Evolutionary conservation across 2,113 vertebrate genomes (phyloP).

Genomic region (Ramphastos sulfuratus): DNA sequence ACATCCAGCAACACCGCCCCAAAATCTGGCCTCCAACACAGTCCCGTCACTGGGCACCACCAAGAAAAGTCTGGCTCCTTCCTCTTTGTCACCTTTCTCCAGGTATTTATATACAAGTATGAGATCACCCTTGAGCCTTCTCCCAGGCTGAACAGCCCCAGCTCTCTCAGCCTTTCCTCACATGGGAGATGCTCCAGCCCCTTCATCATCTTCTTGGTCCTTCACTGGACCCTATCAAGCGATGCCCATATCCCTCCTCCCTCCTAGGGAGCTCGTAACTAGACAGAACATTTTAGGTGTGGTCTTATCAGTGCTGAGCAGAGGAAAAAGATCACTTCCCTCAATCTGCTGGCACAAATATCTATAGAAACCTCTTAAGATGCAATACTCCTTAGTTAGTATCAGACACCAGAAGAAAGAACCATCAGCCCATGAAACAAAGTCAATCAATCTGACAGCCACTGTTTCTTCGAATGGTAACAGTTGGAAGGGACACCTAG

Average conservation of each 20-base stretch:
- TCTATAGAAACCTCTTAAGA: neutral
- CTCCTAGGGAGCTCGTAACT: neutral
- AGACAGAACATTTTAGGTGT: neutral
- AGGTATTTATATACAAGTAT: neutral
- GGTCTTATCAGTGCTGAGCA: neutral
- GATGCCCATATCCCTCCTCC: neutral
- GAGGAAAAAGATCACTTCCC: neutral
- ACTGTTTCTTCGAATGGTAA: neutral
- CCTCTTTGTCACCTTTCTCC: neutral
- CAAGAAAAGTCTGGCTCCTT: neutral
- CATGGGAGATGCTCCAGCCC: no score
- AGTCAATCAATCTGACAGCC: neutral
- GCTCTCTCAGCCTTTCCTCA: no score
- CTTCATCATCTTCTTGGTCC: neutral
- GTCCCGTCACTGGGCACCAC: neutral
- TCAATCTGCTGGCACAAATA: neutral
- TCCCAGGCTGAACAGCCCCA: no score
- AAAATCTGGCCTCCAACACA: neutral
- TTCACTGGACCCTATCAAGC: neutral
- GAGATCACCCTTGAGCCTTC: neutral
- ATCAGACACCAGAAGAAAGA: neutral
- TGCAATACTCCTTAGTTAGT: neutral
- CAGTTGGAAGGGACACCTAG: no score
- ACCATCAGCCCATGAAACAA: neutral
- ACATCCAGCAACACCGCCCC: neutral